Evolutionary conservation across 2,888 invertebrate species (phyloP).

Genomic region (Drosophila flavopinicola): DNA sequence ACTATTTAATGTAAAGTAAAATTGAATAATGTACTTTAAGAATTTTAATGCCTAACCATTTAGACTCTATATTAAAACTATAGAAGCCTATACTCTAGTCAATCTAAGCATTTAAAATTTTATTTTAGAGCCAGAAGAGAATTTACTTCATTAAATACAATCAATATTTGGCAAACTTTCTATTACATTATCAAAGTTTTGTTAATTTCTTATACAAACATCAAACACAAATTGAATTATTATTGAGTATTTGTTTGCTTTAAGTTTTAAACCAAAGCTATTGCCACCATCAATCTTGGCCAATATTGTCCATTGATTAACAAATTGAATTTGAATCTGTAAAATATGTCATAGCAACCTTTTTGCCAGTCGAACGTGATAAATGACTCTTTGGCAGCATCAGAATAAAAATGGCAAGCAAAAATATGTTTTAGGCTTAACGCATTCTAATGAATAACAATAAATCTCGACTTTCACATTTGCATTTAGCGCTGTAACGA

Average conservation of each 20-base stretch:
- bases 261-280: neutral
- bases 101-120: no score
- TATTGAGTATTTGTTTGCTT: neutral
- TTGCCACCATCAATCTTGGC: conserved; percentile 37
- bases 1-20: no score
- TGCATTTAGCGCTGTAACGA: conserved; percentile 58
- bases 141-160: neutral
- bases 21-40: no score
- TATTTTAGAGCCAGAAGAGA: no score
- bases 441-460: conserved; percentile 51
- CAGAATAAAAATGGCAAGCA: conserved; percentile 29
- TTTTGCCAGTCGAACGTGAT: conserved; percentile 29
- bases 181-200: no score
- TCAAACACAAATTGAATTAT: conserved; percentile 1
- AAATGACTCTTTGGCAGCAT: conserved; percentile 43
- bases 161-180: no score
- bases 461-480: conserved; percentile 51
- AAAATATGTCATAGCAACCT: conserved; percentile 47
- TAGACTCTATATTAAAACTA: no score
- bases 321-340: conserved; percentile 37
- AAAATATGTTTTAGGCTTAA: conserved; percentile 21
- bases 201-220: neutral
- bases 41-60: no score
- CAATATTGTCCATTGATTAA: neutral
- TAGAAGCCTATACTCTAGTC: no score